phyloP scores from a whole-genome alignment of 2,888 invertebrate species.

The Heliconius ethilla region DNA sequence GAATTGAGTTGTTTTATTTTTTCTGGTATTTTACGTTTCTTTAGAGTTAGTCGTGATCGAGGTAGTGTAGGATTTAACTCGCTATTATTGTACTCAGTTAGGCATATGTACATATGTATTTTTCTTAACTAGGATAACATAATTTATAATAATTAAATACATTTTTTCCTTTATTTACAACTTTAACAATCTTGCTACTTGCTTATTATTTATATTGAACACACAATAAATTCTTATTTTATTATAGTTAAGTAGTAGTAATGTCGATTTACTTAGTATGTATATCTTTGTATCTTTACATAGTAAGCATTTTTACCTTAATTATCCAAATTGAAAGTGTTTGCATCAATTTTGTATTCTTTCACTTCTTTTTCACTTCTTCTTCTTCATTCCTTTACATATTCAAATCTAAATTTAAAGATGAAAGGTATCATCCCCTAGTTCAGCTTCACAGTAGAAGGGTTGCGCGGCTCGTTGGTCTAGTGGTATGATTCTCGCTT shows the following conservation, averaged over 20 bases:
- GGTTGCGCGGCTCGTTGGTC: constrained; percentile 76
- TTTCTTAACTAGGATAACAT: neutral
- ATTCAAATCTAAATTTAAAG: neutral
- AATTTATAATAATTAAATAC: neutral
- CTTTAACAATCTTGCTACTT: neutral
- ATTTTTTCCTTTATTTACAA: neutral
- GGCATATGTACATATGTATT: neutral
- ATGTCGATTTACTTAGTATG: neutral
- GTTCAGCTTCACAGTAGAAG: constrained; percentile 10
- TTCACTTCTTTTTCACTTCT: too few relatives aligned
- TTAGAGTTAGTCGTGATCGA: neutral
- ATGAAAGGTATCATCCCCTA: constrained; percentile 16
- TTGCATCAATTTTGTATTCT: too few relatives aligned
- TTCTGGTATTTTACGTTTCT: neutral
- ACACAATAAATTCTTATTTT: neutral
- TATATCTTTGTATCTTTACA: neutral
- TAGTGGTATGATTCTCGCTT: constrained; percentile 83
- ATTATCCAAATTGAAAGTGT: neutral
- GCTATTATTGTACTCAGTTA: neutral
- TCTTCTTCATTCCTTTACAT: neutral
- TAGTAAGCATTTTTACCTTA: neutral
- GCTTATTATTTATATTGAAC: neutral
- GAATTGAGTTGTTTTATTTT: neutral
- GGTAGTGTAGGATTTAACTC: neutral
- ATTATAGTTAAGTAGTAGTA: neutral